Evolutionary conservation across 2,797 vertebrate species (phyloP), one percentile per base, ranked within the genome.

Genomic region (Clamator glandarius): DNA sequence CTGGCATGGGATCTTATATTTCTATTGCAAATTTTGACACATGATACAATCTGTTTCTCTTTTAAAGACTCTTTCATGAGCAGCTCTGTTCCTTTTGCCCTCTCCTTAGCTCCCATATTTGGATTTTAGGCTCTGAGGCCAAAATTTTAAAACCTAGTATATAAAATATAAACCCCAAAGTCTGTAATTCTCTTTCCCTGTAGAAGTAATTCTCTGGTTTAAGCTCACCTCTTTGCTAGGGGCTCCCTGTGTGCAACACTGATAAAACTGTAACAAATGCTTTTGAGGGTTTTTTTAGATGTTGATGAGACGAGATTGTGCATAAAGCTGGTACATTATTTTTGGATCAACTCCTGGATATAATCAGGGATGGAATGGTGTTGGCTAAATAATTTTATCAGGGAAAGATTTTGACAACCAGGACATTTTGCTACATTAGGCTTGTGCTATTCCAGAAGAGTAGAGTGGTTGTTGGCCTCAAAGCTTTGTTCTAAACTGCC

Each of bases 301-400:
- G 73, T 62, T 83, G 55, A 91, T 92, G 58, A 74, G 68, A 89
- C 79, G 46, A 90, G 57, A 90, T 84, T 81, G 39, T 81, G 63
- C 52, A 59, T 83, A 84, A 78, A 84, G 58, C 36, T 88, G 59
- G 64, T 87, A 93, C 68, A 20, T 89, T 79, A 9, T 17, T 93
- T 92, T 94, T 93, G 90, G 91, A 92, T 76, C 73, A 55, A 13
- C n/a, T 94, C 83, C 76, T 94, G 90, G 66, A 44, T 81, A 69
- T 86, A 88, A 95, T 91, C 83, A 76, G 76, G 69, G 48, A 36
- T 92, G 67, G 73, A 92, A 91, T 91, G 83, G 55, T 90, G 87
- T 68, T 93, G 66, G 54, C 76, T 90, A 80, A 93, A 86, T 90
- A 81, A 59, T 75, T 92, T 94, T 88, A 90, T 88, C 84, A 82